Evolutionary conservation across 2,113 vertebrate genomes (phyloP), one percentile per base, ranked within the genome.

Genomic region (Thalassoma bifasciatum): DNA sequence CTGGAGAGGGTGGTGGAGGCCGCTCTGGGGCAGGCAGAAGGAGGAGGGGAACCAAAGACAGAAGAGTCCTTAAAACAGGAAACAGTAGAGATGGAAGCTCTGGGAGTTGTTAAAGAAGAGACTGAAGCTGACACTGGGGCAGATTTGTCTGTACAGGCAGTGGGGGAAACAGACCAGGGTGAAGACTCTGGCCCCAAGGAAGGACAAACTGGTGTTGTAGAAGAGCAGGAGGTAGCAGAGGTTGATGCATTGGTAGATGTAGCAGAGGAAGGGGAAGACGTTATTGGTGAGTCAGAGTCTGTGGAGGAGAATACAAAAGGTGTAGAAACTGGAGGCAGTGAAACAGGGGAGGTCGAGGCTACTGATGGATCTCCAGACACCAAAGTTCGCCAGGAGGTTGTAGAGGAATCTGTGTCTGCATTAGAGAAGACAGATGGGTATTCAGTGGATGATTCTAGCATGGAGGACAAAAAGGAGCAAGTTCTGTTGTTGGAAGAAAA

Each of bases 1-100:
- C 60, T 91, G 77, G 90, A 86, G 81, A 88, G 81, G 59, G 88
- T 90, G 34, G 85, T 91, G 22, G 89, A 82, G 70, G 88, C 88
- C 1, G 77, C 81, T 30, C 34, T 88, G 49, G 78, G 72, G 37
- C 83, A 86, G 38, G 78, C 36, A 4, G 86, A 71, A 71, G 73
- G 23, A 69, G 66, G 38, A 34, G 58, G 64, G 4, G 78, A 86
- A 62, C 10, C 26, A 12, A 83, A 81, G 74, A 42, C 10, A n/a
- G 76, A 78, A 26, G 79, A 52, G 5, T 40, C 7, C 11, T 54
- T 21, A 10, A 66, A 57, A 14, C 69, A 78, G 54, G 66, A 83
- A 46, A 42, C 2, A 6, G 40, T 8, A n/a, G 40, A 37, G 5
- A 72, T 64, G 14, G 72, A 64, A 38, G 24, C 3, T 2, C 21